Percentiles rank a stretch among this genome's conserved stretches.
These are phyloP conservation scores for Heliconius cydno DNA, from an alignment of 2,888 invertebrate species.

Conservation along the genomic window DNA sequence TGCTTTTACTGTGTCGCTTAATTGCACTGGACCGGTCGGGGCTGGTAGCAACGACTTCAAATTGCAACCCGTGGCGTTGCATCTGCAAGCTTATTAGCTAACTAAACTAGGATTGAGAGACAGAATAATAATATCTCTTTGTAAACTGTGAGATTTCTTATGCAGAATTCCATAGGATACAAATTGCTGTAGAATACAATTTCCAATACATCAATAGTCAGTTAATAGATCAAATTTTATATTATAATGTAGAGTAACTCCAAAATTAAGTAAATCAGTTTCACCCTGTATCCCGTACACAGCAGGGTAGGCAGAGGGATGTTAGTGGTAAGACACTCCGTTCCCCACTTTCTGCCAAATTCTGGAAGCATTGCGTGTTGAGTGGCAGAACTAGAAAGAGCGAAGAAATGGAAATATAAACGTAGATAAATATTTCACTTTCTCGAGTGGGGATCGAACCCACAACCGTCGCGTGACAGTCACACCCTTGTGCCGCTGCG, in stretches of 20 bases:
- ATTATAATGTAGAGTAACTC: background rate
- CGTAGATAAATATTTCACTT: no score
- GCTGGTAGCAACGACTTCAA: slow-evolving; percentile 71
- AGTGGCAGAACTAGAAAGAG: no score
- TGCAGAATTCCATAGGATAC: background rate
- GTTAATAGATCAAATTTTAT: background rate
- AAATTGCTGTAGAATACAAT: background rate
- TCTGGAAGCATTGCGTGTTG: no score
- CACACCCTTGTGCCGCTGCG: no score
- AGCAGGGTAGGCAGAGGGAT: no score
- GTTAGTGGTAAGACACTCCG: no score
- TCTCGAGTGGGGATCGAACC: no score
- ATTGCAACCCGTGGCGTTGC: slow-evolving; percentile 72
- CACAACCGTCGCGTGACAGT: no score
- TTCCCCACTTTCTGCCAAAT: no score
- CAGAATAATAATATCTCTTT: slow-evolving; percentile 24
- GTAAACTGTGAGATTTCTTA: slow-evolving; percentile 8
- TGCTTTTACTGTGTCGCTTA: slow-evolving; percentile 74
- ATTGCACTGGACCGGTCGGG: slow-evolving; percentile 71
- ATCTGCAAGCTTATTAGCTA: slow-evolving; percentile 63
- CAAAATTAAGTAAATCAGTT: background rate
- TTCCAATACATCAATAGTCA: background rate
- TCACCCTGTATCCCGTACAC: no score
- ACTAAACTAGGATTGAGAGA: slow-evolving; percentile 40
- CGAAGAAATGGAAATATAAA: no score